Evolutionary conservation across 2,797 vertebrate genomes (phyloP).

Genomic region (Dallia pectoralis): DNA sequence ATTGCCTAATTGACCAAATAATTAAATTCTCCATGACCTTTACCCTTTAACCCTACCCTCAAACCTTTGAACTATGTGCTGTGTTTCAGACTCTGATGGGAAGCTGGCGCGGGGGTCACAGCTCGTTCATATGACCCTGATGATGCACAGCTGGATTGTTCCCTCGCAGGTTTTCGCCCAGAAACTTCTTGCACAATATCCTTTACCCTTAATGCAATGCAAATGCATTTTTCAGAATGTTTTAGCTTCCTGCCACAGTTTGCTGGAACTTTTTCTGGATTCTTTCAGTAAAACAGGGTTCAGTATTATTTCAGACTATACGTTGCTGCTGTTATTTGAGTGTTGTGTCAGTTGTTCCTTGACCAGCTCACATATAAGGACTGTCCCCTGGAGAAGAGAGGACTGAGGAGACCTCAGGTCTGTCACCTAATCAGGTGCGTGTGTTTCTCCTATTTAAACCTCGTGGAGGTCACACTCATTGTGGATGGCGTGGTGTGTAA

Average conservation of each 20-base stretch:
- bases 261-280: too few relatives aligned
- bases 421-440: constrained; percentile 86
- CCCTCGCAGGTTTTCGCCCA: constrained; percentile 81
- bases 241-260: not conserved
- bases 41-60: not conserved
- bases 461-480: too few relatives aligned
- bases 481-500: too few relatives aligned
- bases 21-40: not conserved
- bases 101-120: constrained; percentile 75
- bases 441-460: not conserved
- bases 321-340: too few relatives aligned
- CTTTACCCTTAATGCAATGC: constrained; percentile 45
- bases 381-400: constrained; percentile 68
- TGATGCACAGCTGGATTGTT: constrained; percentile 91
- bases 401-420: constrained; percentile 74
- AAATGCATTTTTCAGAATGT: too few relatives aligned
- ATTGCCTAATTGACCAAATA: not conserved
- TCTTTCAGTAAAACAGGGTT: too few relatives aligned
- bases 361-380: constrained; percentile 81
- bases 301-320: too few relatives aligned
- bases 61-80: constrained; percentile 5
- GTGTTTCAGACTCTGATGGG: constrained; percentile 79
- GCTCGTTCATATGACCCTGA: constrained; percentile 85
- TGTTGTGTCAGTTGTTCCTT: constrained; percentile 47
- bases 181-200: constrained; percentile 88